Conservation (phyloP, 2,888 invertebrate genomes). For the Oxycera nigricornis region DNA sequence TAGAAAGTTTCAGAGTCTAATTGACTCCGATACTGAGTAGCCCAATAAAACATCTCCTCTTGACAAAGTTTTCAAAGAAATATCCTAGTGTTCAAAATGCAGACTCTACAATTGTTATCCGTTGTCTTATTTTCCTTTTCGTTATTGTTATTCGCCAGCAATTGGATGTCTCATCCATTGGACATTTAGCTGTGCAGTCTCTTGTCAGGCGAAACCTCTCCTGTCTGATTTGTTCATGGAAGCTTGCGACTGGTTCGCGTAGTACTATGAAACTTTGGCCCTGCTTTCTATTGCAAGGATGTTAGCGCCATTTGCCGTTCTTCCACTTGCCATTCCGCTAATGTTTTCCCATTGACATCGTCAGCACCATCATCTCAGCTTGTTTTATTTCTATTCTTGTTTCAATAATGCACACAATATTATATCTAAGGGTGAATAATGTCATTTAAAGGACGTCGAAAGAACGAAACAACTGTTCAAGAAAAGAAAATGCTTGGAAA, state of each 20-base stretch:
- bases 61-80: slow-evolving; percentile 14
- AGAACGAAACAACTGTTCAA: background rate
- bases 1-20: slow-evolving; percentile 22
- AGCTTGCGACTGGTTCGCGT: slow-evolving; percentile 14
- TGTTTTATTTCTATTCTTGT: slow-evolving; percentile 18
- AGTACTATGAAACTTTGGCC: slow-evolving; percentile 13
- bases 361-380: background rate
- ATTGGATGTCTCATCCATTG: slow-evolving; percentile 16
- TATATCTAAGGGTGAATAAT: slow-evolving; percentile 34
- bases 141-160: background rate
- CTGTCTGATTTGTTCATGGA: slow-evolving; percentile 21
- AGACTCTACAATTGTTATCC: slow-evolving; percentile 8
- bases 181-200: background rate
- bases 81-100: background rate
- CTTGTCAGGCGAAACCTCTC: slow-evolving; percentile 28
- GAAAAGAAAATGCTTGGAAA: slow-evolving; percentile 22
- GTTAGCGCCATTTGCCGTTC: background rate
- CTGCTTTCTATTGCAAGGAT: slow-evolving; percentile 13
- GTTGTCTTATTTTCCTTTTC: background rate
- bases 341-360: slow-evolving; percentile 27
- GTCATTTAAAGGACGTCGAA: slow-evolving; percentile 31
- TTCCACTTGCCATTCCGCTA: background rate
- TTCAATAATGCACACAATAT: slow-evolving; percentile 36
- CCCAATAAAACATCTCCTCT: slow-evolving; percentile 18
- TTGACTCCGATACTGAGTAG: slow-evolving; percentile 31